Base-by-base conservation (phyloP, 2,888 invertebrate species). In the Epinotia demarniana region DNA sequence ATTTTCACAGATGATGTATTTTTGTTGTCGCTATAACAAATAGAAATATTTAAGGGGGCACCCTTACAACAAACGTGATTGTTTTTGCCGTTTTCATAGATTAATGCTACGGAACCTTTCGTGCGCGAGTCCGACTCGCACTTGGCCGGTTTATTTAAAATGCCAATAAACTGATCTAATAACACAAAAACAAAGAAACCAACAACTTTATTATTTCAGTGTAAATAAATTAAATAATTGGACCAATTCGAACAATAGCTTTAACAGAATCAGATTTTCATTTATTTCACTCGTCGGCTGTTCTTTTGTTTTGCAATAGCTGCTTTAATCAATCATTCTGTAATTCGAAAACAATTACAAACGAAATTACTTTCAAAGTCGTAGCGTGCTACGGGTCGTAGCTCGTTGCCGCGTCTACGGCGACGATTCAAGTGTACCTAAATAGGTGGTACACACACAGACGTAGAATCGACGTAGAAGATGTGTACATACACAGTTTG, bases 261-360 rank as follows among this genome's bases (percentile, higher is more conserved):
- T 13, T 3, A 68, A 9, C 9, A 19, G 3, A 69, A 33, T 46
- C 16, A 16, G 58, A 64, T 33, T 63, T 53, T 63, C 16, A 58
- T 58, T 69, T 64, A 13, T 70, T 74, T 64, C 19, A 16, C 53
- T 70, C 9, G 12, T 3, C 43, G 39, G 18, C 43, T 18, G 27
- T 33, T 57, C 57, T 62, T 74, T 70, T 69, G 67, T 58, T 58
- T n/a, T 18, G 16, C 43, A 39, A 46, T 18, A 23, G 55, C 33
- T 33, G 23, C 53, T 49, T 57, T 55, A 69, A 69, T 69, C 69
- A 63, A 69, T 74, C 69, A 69, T 33, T 69, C 57, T 55, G 23
- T 70, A 70, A 63, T 70, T 74, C 49, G 63, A 23, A 74, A 49
- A 64, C 46, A 73, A 73, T 68, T 62, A 73, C 67, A 73, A 68